Evolutionary conservation across 2,888 invertebrate genomes (phyloP).

Genomic region (Melangyna quadrimaculata): DNA sequence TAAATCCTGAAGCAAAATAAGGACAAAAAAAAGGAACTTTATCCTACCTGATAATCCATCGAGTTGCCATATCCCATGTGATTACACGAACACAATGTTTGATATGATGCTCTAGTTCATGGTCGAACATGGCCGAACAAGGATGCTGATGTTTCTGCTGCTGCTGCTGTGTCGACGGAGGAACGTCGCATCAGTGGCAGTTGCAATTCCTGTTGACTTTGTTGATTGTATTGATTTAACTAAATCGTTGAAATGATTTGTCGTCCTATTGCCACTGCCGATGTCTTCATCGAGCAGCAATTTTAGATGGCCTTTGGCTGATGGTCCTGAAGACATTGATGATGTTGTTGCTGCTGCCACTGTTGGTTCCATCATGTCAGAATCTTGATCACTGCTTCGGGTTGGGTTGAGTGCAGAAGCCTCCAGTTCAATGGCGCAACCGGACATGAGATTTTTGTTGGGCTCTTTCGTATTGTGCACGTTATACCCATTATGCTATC

Average conservation of each 20-base stretch:
- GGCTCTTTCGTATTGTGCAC: constrained; percentile 65
- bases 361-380: constrained; percentile 59
- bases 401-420: constrained; percentile 26
- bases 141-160: constrained; percentile 61
- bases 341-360: constrained; percentile 12
- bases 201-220: constrained; percentile 72
- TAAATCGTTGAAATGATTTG: constrained; percentile 70
- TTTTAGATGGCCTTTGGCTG: constrained; percentile 46
- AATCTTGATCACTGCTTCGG: constrained; percentile 57
- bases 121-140: constrained; percentile 82
- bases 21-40: neutral
- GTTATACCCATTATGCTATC: constrained; percentile 68
- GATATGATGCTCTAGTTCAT: constrained; percentile 93
- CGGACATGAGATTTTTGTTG: constrained; percentile 66
- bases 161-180: constrained; percentile 41
- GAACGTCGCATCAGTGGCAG: constrained; percentile 26
- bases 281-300: constrained; percentile 36
- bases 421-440: constrained; percentile 61
- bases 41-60: constrained; percentile 91
- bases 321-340: constrained; percentile 14
- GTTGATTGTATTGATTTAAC: constrained; percentile 65
- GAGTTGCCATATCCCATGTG: constrained; percentile 97
- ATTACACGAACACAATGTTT: constrained; percentile 95
- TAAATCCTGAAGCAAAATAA: neutral
- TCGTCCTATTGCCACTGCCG: constrained; percentile 73